These are phyloP conservation scores for Neoarius graeffei DNA, from an alignment of 2,113 vertebrate genomes.

Conservation along the genomic window DNA sequence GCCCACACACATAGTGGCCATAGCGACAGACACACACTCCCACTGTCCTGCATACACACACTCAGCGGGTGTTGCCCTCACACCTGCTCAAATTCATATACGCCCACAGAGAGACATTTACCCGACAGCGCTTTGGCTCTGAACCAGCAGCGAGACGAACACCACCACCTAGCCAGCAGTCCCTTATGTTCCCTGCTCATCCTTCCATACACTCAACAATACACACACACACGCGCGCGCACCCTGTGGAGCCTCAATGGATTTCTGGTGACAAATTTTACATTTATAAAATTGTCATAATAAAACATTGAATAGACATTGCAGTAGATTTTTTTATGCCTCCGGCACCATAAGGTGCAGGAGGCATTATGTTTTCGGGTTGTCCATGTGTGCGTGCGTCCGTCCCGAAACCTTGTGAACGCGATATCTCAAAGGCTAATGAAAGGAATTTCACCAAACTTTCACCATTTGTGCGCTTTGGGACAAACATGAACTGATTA, in stretches of 20 bases:
- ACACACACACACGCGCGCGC: neutral
- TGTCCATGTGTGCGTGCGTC: too few relatives aligned
- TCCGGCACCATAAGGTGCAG: too few relatives aligned
- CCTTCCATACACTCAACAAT: neutral
- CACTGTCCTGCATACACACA: constrained; percentile 26
- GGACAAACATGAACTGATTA: too few relatives aligned
- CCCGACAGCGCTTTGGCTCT: neutral
- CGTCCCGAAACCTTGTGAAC: too few relatives aligned
- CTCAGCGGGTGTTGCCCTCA: constrained; percentile 16
- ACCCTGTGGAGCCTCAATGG: neutral
- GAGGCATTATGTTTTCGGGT: too few relatives aligned
- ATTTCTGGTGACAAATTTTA: neutral
- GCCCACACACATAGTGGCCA: constrained; percentile 43
- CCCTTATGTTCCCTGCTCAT: constrained; percentile 9
- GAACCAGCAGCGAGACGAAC: neutral
- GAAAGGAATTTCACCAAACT: too few relatives aligned
- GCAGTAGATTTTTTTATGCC: neutral
- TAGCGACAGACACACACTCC: neutral
- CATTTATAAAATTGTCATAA: neutral
- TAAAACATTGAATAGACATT: neutral
- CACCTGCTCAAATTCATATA: constrained; percentile 35
- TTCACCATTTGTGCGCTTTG: too few relatives aligned
- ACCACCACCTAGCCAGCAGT: neutral
- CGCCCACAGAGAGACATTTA: neutral
- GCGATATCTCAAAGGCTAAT: too few relatives aligned